A percentile compares a stretch with the other conserved stretches of the same genome.
These are phyloP conservation scores for Parotocinclus haroldoi DNA, from an alignment of 2,797 vertebrate genomes.

Conservation along the genomic window DNA sequence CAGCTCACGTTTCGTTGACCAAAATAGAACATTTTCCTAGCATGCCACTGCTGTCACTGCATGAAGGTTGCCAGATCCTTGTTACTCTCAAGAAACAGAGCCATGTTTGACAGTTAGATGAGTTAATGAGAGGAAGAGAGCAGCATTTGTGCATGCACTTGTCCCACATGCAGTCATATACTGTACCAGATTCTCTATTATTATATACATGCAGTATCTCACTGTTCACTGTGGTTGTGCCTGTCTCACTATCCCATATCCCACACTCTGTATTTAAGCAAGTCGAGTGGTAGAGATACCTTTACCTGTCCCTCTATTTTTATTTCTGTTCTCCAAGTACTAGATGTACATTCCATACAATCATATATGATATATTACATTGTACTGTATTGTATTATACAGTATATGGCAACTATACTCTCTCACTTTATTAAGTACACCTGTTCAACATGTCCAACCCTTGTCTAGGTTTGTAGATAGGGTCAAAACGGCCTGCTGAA, in stretches of 20 bases:
- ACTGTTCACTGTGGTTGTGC: not conserved
- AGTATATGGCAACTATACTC: too few relatives aligned
- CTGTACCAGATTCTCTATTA: not conserved
- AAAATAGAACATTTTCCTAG: constrained; percentile 22
- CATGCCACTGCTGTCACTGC: not conserved
- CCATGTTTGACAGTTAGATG: constrained; percentile 18
- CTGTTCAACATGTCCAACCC: too few relatives aligned
- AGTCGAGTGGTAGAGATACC: not conserved
- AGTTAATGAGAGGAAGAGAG: constrained; percentile 9
- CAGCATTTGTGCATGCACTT: not conserved
- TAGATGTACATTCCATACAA: too few relatives aligned
- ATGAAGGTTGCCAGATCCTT: constrained; percentile 17
- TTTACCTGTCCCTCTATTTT: not conserved
- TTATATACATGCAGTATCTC: not conserved
- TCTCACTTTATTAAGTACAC: too few relatives aligned
- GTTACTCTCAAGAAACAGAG: constrained; percentile 14
- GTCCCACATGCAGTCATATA: not conserved
- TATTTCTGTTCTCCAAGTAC: not conserved
- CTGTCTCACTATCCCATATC: constrained; percentile 15
- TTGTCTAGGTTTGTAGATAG: too few relatives aligned
- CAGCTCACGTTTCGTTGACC: constrained; percentile 5
- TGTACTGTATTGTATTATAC: too few relatives aligned
- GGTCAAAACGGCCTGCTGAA: too few relatives aligned
- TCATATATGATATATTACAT: too few relatives aligned
- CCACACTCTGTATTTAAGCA: not conserved